Evolutionary conservation across 1,140 invertebrate genomes (phyloP), one percentile per base, ranked within the genome.

Genomic region (Aradophagus sp.): DNA sequence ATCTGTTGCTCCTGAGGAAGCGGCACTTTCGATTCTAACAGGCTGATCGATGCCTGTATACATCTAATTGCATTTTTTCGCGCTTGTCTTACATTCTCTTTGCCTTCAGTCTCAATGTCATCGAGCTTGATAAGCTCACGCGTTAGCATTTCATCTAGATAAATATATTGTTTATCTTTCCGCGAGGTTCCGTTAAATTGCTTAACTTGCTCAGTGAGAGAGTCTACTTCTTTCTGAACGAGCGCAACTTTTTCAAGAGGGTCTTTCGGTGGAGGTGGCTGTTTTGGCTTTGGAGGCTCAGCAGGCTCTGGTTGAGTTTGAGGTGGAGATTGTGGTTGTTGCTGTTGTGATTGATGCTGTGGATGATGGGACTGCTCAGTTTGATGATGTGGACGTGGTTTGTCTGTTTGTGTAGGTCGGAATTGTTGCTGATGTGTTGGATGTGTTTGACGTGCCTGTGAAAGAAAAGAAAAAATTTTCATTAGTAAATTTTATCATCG

Each of bases 111-210:
- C 77, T 97, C 95, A 47, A 98, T 93, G 70, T 93, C 91, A 80
- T 98, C 97, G 53, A 98, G 82, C 81, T 96, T 95, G 2, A 98
- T 89, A 53, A 98, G 87, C 79, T 95, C 94, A 31, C 96, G 89
- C 1, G 96, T 98, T 10, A 98, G 84, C 95, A 97, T 97, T 84
- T 98, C 96, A 80, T 98, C 96, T 31, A 98, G 82, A 80, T 91
- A 96, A 17, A 94, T 87, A 76, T 96, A 98, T 47, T 93, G 88
- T 81, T 97, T 97, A 75, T 96, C 93, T 69, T 89, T 89, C 71
- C 90, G 89, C 2, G 88, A 89, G 44, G 86, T 87, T 2, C 95
- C 95, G 19, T 77, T 86, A 77, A 94, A 97, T 44, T 89, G 86
- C 63, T 94, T 91, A 5, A 97, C 94, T 75, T 93, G 88, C 10